phyloP scores from a whole-genome alignment of 2,888 invertebrate genomes.

The Hanleya hanleyi region DNA sequence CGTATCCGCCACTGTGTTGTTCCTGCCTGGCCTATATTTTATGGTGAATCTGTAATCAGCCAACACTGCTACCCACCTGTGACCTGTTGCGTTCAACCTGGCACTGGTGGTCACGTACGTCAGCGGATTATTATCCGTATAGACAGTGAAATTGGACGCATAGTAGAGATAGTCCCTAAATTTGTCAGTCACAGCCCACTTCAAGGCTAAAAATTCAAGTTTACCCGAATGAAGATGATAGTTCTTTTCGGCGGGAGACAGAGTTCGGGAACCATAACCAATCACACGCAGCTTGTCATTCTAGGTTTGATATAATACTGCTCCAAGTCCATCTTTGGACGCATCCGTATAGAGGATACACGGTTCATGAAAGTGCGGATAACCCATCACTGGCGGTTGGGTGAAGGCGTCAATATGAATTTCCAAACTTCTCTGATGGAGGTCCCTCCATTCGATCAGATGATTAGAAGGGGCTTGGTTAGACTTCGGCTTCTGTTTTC shows the following conservation, averaged over 20 bases:
- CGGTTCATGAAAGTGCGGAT: not conserved
- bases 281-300: constrained; percentile 23
- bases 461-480: not conserved
- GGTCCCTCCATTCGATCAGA: not conserved
- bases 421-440: not conserved
- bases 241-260: constrained; percentile 28
- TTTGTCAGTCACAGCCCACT: constrained; percentile 5
- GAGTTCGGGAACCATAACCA: constrained; percentile 32
- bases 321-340: constrained; percentile 53
- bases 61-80: constrained; percentile 5
- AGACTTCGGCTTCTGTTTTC: not conserved
- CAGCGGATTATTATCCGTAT: constrained; percentile 2
- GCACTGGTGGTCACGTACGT: constrained; percentile 7
- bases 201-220: constrained; percentile 8
- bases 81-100: constrained; percentile 9
- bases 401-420: not conserved
- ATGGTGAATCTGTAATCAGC: not conserved
- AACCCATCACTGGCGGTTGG: constrained; percentile 6
- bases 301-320: constrained; percentile 44
- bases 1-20: constrained; percentile 2
- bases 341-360: constrained; percentile 57
- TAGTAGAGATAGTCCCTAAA: constrained; percentile 12
- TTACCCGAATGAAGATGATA: constrained; percentile 17
- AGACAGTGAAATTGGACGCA: not conserved
- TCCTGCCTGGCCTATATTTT: not conserved